These are phyloP conservation scores for Neosilurus hyrtlii DNA, from an alignment of 2,797 vertebrate species.

Conservation along the genomic window DNA sequence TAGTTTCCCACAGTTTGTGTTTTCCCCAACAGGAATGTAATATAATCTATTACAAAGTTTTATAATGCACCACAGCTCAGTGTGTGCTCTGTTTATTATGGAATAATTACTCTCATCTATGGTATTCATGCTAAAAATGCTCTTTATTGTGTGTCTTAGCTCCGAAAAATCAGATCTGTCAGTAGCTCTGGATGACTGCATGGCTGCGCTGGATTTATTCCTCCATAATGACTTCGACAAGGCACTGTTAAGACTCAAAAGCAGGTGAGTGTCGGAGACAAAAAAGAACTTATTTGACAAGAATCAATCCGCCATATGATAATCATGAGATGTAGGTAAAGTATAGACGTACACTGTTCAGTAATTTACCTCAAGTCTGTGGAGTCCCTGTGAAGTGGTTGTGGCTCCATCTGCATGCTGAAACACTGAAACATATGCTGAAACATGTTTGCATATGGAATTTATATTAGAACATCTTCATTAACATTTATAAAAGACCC, in stretches of 20 bases:
- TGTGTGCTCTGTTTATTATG: background rate
- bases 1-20: background rate
- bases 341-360: background rate
- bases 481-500: background rate
- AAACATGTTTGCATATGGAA: background rate
- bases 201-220: conserved; percentile 91
- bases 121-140: background rate
- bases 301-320: background rate
- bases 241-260: conserved; percentile 81
- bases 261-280: conserved; percentile 75
- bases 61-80: background rate
- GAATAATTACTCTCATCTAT: background rate
- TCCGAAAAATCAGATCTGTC: conserved; percentile 81
- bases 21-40: background rate
- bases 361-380: background rate
- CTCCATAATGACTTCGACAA: conserved; percentile 92
- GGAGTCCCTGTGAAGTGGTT: background rate
- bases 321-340: background rate
- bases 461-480: background rate
- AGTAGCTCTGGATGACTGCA: conserved; percentile 86
- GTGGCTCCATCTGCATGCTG: background rate
- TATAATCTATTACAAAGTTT: background rate
- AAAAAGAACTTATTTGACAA: background rate
- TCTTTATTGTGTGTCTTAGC: conserved; percentile 67
- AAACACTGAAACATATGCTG: background rate